Percentiles rank a stretch among this genome's conserved stretches.
These are phyloP conservation scores for Harpalus rubripes DNA, from an alignment of 2,888 invertebrate species.

Conservation along the genomic window DNA sequence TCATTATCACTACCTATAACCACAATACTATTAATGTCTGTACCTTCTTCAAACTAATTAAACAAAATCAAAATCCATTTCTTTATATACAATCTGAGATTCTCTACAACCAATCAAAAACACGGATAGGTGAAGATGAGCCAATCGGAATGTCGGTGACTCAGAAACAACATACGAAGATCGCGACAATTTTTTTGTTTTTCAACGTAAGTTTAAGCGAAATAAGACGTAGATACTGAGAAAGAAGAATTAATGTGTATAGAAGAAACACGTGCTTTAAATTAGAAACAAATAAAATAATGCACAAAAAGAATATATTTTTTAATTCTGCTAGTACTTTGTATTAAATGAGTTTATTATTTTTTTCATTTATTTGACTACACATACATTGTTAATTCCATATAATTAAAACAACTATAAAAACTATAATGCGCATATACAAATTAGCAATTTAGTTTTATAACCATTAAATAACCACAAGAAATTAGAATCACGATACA, in stretches of 20 bases:
- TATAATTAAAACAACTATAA: background rate
- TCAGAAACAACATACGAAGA: conserved; percentile 19
- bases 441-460: conserved; percentile 1
- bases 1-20: conserved; percentile 27
- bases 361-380: background rate
- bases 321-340: too few relatives aligned
- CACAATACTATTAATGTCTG: background rate
- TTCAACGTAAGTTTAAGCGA: conserved; percentile 34
- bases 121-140: conserved; percentile 11
- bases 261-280: conserved; percentile 1
- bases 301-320: too few relatives aligned
- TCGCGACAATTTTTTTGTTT: conserved; percentile 43
- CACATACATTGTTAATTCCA: background rate
- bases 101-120: conserved; percentile 40
- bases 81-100: conserved; percentile 58
- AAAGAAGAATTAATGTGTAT: background rate
- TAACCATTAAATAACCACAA: conserved; percentile 8
- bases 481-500: conserved; percentile 7
- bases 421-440: conserved; percentile 5
- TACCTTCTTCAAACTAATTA: background rate
- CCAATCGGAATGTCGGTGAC: conserved; percentile 48
- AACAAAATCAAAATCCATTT: conserved; percentile 48
- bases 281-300: background rate
- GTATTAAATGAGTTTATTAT: background rate
- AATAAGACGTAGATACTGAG: conserved; percentile 18